These are phyloP conservation scores for Cephus sareptanus DNA, from an alignment of 2,888 invertebrate genomes.

Conservation along the genomic window DNA sequence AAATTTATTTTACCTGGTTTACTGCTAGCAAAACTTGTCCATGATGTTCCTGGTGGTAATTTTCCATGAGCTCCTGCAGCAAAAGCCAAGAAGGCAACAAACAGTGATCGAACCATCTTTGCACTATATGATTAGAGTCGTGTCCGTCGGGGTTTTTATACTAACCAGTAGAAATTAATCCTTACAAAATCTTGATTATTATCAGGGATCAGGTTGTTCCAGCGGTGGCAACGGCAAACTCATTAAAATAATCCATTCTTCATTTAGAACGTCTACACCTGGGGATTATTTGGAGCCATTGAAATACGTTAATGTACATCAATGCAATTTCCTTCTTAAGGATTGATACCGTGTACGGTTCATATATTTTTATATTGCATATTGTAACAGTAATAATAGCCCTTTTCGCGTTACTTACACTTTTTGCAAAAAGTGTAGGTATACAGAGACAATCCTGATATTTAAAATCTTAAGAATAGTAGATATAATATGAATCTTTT, in stretches of 20 bases:
- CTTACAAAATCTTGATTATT: neutral
- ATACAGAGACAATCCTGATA: neutral
- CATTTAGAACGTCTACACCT: constrained; percentile 39
- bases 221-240: constrained; percentile 13
- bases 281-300: constrained; percentile 41
- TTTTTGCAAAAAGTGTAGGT: neutral
- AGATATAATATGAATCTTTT: neutral
- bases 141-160: neutral
- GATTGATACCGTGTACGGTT: neutral
- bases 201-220: neutral
- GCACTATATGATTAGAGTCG: constrained; percentile 17
- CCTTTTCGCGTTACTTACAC: neutral
- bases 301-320: constrained; percentile 19
- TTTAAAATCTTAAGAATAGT: neutral
- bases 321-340: constrained; percentile 39
- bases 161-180: neutral
- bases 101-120: constrained; percentile 44
- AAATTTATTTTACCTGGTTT: constrained; percentile 15
- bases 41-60: constrained; percentile 42
- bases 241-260: constrained; percentile 41
- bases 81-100: constrained; percentile 35
- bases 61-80: constrained; percentile 34
- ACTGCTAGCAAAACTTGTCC: constrained; percentile 35
- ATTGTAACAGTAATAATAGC: neutral
- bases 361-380: neutral